Evolutionary conservation across 2,797 vertebrate species (phyloP).

Genomic region (Antennarius maculatus): DNA sequence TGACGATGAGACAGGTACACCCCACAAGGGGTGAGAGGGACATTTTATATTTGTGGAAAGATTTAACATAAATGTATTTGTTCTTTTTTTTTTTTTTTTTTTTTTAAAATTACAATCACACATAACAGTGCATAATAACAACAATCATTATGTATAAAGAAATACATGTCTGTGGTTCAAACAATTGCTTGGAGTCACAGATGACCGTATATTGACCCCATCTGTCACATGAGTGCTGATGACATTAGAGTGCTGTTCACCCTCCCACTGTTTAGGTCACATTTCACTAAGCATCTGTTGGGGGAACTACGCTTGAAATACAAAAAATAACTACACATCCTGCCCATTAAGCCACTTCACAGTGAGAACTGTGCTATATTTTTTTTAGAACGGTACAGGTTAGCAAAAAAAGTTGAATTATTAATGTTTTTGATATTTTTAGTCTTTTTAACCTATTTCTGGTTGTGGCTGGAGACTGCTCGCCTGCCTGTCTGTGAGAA

Average conservation of each 20-base stretch:
- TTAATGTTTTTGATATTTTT: conserved; percentile 84
- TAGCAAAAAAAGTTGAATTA: conserved; percentile 79
- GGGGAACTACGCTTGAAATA: conserved; percentile 38
- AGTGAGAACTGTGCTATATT: conserved; percentile 70
- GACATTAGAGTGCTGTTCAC: conserved; percentile 35
- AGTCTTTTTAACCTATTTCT: conserved; percentile 84
- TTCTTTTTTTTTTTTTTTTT: background rate
- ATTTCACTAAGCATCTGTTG: conserved; percentile 30
- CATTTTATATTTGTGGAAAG: no score
- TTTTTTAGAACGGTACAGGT: conserved; percentile 74
- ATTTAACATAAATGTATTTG: no score
- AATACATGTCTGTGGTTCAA: conserved; percentile 17
- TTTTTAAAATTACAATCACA: background rate
- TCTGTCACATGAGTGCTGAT: conserved; percentile 45
- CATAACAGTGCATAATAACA: background rate
- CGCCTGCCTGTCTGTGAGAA: conserved; percentile 74
- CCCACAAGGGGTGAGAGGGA: no score
- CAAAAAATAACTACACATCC: conserved; percentile 58
- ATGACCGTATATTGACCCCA: conserved; percentile 44
- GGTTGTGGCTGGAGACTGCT: conserved; percentile 80
- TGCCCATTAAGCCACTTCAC: conserved; percentile 64
- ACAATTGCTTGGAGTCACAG: conserved; percentile 27
- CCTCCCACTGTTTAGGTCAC: conserved; percentile 27
- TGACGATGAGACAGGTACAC: no score
- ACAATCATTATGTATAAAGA: conserved; percentile 1